Conservation (phyloP, 2,888 invertebrate species). For the Stenodema calcarata region DNA sequence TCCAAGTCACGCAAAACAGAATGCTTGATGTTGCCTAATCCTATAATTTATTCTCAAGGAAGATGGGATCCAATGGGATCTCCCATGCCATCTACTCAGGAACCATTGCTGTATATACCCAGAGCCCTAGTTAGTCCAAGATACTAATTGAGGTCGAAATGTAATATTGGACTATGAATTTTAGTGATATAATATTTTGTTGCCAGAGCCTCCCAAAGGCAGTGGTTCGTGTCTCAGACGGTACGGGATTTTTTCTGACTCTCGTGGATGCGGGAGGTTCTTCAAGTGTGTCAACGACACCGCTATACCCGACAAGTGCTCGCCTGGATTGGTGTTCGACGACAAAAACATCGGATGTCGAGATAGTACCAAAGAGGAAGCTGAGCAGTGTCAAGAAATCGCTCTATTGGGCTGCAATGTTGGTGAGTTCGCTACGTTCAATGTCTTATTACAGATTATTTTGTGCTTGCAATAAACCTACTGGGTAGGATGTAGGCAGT, state of each 20-base stretch:
- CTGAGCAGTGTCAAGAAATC: constrained; percentile 49
- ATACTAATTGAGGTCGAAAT: no score
- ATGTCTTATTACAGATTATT: background rate
- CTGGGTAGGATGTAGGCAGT: background rate
- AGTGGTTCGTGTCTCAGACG: constrained; percentile 51
- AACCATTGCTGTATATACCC: no score
- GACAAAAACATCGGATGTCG: constrained; percentile 56
- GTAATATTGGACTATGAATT: background rate
- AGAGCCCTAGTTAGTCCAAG: no score
- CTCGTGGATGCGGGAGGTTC: constrained; percentile 56
- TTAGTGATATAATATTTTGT: no score
- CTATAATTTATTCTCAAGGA: no score
- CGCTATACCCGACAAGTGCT: constrained; percentile 55
- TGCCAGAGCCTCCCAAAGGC: constrained; percentile 53
- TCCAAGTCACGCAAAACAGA: no score
- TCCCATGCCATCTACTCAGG: no score
- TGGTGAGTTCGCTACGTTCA: constrained; percentile 38
- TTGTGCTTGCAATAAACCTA: background rate
- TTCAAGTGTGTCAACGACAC: constrained; percentile 57
- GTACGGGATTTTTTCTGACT: constrained; percentile 54
- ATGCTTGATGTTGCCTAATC: no score
- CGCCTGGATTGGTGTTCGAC: constrained; percentile 55
- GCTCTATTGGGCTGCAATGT: constrained; percentile 50
- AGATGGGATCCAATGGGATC: no score
- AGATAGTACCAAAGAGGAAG: constrained; percentile 54